Conservation (phyloP, 2,888 invertebrate genomes). For the Drosophila lacicola region DNA sequence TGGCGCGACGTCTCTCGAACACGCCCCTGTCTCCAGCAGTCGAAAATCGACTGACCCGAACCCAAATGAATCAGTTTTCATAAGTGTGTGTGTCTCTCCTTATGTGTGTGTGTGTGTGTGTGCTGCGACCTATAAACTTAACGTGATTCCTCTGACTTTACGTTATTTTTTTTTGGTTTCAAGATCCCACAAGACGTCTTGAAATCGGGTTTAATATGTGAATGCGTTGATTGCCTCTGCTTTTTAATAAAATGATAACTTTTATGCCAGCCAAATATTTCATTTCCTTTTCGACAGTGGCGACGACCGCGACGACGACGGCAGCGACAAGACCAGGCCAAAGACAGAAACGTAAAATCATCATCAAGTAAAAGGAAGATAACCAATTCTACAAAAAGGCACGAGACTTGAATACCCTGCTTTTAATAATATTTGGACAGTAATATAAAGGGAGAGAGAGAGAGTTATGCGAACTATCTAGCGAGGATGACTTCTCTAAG, state of each 20-base stretch:
- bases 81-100: conserved; percentile 7
- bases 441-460: no score
- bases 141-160: conserved; percentile 46
- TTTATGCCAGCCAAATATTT: conserved; percentile 84
- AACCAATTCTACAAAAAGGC: conserved; percentile 3
- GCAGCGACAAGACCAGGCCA: conserved; percentile 28
- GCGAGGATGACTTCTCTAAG: no score
- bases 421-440: not conserved
- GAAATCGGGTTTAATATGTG: conserved; percentile 75
- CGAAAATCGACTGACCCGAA: conserved; percentile 37
- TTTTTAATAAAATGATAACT: conserved; percentile 84
- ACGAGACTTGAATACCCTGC: conserved; percentile 34
- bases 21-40: conserved; percentile 82
- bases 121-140: conserved; percentile 65
- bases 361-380: conserved; percentile 60
- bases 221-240: conserved; percentile 83
- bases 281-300: conserved; percentile 77
- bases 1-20: conserved; percentile 78
- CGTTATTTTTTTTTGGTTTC: conserved; percentile 36
- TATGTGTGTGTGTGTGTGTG: conserved; percentile 10
- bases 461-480: no score
- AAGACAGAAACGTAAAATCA: conserved; percentile 71
- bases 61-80: conserved; percentile 57
- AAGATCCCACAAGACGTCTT: conserved; percentile 73
- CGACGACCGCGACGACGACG: conserved; percentile 42